A percentile compares a stretch with the other conserved stretches of the same genome.
Evolutionary conservation across 1,140 invertebrate genomes (phyloP).

Genomic region (Drosophila grimshawi): DNA sequence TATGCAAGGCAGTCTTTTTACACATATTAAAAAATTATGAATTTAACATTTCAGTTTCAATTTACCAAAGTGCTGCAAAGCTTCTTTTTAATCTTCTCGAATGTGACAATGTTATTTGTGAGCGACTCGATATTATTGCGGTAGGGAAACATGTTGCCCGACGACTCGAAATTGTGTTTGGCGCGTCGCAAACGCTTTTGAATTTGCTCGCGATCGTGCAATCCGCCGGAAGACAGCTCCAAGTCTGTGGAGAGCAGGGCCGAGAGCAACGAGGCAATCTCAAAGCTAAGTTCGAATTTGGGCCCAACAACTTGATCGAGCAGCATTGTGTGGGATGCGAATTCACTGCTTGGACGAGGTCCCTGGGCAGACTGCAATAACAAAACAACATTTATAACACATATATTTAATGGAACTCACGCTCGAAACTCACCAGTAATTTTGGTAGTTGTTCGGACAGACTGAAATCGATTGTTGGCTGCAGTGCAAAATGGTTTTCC

Average conservation of each 20-base stretch:
- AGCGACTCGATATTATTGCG: constrained; percentile 7
- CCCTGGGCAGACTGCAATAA: background rate
- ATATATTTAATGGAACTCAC: background rate
- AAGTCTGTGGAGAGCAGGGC: constrained; percentile 19
- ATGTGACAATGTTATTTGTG: background rate
- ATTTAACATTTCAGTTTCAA: background rate
- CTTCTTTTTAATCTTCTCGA: constrained; percentile 17
- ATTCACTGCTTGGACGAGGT: background rate
- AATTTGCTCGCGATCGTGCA: constrained; percentile 10
- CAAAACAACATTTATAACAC: background rate
- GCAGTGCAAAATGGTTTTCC: background rate
- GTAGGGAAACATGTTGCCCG: constrained; percentile 11
- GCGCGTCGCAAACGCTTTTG: constrained; percentile 25
- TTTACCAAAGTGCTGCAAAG: constrained; percentile 6
- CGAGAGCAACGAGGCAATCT: constrained; percentile 29
- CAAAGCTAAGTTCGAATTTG: background rate
- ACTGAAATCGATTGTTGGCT: constrained; percentile 22
- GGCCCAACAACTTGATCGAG: background rate
- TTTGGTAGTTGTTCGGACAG: constrained; percentile 5
- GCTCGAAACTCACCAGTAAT: constrained; percentile 10
- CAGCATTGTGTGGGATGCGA: constrained; percentile 32
- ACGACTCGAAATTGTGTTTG: constrained; percentile 36
- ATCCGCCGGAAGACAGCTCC: constrained; percentile 23
- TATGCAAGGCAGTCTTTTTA: background rate
- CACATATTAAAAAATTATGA: background rate